Evolutionary conservation across 2,113 vertebrate species (phyloP), one percentile per base, ranked within the genome.

Genomic region (Leptodactylus fuscus): DNA sequence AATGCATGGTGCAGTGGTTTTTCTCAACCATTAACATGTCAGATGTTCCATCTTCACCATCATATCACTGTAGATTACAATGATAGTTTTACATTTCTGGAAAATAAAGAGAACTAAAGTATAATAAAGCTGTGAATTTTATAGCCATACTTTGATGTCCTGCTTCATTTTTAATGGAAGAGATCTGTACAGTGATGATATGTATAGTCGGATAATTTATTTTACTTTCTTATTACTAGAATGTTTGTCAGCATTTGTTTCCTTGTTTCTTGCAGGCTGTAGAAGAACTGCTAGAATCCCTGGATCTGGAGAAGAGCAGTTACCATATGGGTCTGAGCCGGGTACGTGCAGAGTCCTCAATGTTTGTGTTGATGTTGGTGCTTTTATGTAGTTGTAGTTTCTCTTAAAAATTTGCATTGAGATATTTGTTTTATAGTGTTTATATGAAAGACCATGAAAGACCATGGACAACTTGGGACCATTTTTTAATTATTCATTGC

Each of bases 241-340:
- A 49, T 32, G n/a, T 29, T 29, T 49, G 1, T 3, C 29, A 75
- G 29, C 29, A 8, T 29, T 15, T 58, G 22, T 55, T 41, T 60
- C 48, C 16, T 24, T 46, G 36, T 79, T 70, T 81, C 22, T 24
- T 83, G 29, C 89, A 99, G 98, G 97, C 97, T 0, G 97, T 97
- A 87, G 95, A 99, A 87, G 97, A 99, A 87, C 92, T 99, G 32
- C 91, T 99, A 91, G 97, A 98, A 87, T 97, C 96, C 0, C 87
- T 99, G 94, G 98, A 99, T 81, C 92, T 99, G 89, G 98, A 99
- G 92, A 97, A 97, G 90, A 99, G 96, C 93, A 98, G 92, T 90
- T 97, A 94, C 89, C 95, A 97, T 91, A 95, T 98, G 96, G 98
- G 98, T 8, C 89, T 99, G 74, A 99, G 98, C 91, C 93, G 96